Base-by-base conservation (phyloP, 1,140 invertebrate genomes). In the Neomicropteryx cornuta region DNA sequence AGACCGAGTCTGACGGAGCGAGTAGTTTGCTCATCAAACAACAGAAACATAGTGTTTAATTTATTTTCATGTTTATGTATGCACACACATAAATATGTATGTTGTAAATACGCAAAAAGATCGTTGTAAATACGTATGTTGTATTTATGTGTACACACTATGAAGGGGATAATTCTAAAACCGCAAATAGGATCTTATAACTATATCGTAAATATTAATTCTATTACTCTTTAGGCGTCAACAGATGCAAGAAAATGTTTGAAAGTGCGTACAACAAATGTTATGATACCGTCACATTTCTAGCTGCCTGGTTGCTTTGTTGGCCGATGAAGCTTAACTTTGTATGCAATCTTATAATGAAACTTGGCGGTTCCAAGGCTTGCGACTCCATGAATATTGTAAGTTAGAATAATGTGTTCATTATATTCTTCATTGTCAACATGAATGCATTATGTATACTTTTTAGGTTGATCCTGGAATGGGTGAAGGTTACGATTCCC, bases 251-350 rank as follows among this genome's bases (percentile, higher is more conserved):
- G 38, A 53, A 72, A 18, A 66, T 73, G 40, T 84, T 84, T 47
- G 41, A 46, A 2, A 50, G 67, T 1, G 68, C 68, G 8, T 79
- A 76, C 43, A 56, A 75, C 5, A 64, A 66, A 8, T 85, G 81
- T 51, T 67, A 68, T 30, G 56, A 70, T 0, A 64, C 57, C 10
- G 62, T 78, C 5, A 67, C 70, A n/a, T 63, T 64, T 41, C 43
- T 70, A 5, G 65, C 70, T 1, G 71, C 63, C 6, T 72, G 66
- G 60, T 48, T 76, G 1, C 48, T 83, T 0, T 85, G 83, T 44
- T 79, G 77, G 79, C 79, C 81, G 0, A 71, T 84, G 60, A 75
- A 77, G 46, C 47, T 82, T n/a, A 73, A 71, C 13, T 71, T 78
- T 42, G 66, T 81, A 4, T 84, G 82, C 49, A 75, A 79, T 39